These are phyloP conservation scores for Tachystola acroxantha DNA, from an alignment of 2,888 invertebrate genomes.

Conservation along the genomic window DNA sequence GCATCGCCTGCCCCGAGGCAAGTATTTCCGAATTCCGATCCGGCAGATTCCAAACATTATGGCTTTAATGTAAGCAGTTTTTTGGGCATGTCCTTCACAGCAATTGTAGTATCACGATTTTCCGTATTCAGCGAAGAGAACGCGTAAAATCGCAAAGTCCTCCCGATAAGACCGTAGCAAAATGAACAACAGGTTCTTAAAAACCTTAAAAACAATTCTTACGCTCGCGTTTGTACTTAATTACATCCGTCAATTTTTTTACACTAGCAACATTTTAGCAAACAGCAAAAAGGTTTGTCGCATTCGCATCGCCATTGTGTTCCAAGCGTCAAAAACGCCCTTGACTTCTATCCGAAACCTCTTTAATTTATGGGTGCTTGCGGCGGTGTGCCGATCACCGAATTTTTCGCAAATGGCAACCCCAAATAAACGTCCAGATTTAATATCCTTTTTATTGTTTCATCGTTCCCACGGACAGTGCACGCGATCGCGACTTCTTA, in stretches of 20 bases:
- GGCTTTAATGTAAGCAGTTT: not conserved
- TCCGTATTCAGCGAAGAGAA: conserved; percentile 5
- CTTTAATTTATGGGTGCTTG: conserved; percentile 15
- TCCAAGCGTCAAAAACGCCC: conserved; percentile 20
- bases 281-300: conserved; percentile 34
- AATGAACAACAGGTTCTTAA: conserved; percentile 12
- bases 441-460: conserved; percentile 52
- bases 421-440: conserved; percentile 43
- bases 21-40: conserved; percentile 12
- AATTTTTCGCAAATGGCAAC: conserved; percentile 54
- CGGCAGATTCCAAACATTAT: not conserved
- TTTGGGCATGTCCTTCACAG: not conserved
- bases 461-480: conserved; percentile 63
- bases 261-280: conserved; percentile 8
- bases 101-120: conserved; percentile 3
- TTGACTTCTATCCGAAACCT: conserved; percentile 14
- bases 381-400: conserved; percentile 29
- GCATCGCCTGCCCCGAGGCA: conserved; percentile 2
- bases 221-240: conserved; percentile 34
- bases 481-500: conserved; percentile 51
- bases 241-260: conserved; percentile 53
- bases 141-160: conserved; percentile 28
- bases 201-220: conserved; percentile 25
- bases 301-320: conserved; percentile 43
- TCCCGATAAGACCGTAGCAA: conserved; percentile 29